Percentiles rank a stretch among this genome's conserved stretches.
Evolutionary conservation across 2,113 vertebrate genomes (phyloP).

Genomic region (Pleuronectes platessa): DNA sequence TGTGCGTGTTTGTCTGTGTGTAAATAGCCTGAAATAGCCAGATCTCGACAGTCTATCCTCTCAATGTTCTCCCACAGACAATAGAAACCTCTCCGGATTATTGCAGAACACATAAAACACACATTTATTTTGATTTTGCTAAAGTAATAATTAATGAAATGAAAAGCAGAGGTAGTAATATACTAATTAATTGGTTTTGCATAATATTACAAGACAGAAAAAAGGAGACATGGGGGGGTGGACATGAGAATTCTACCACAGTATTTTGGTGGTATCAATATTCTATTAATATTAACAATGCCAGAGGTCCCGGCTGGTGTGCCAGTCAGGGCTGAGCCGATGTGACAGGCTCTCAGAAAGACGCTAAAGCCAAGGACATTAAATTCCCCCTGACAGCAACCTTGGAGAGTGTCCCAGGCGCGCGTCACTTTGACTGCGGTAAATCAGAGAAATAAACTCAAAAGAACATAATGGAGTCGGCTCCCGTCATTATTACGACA

Average conservation of each 20-base stretch:
- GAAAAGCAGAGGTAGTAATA: constrained; percentile 86
- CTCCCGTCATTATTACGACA: constrained; percentile 81
- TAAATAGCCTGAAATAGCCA: neutral
- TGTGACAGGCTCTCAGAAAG: constrained; percentile 86
- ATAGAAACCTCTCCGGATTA: constrained; percentile 89
- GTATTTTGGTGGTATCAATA: constrained; percentile 92
- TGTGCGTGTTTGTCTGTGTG: neutral
- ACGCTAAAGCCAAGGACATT: constrained; percentile 87
- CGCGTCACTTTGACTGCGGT: constrained; percentile 71
- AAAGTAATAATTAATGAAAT: constrained; percentile 94
- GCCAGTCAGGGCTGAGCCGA: constrained; percentile 85
- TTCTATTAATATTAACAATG: constrained; percentile 92
- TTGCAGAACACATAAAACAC: constrained; percentile 32
- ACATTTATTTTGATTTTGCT: constrained; percentile 88
- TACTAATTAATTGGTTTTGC: constrained; percentile 89
- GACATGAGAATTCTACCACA: constrained; percentile 68
- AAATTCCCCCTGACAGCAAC: constrained; percentile 88
- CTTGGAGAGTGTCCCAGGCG: constrained; percentile 85
- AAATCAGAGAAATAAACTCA: constrained; percentile 86
- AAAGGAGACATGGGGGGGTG: constrained; percentile 1
- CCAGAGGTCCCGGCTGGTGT: constrained; percentile 87
- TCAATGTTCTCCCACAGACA: constrained; percentile 86
- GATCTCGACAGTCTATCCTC: constrained; percentile 40
- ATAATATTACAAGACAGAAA: constrained; percentile 67
- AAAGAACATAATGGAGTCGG: constrained; percentile 83